Evolutionary conservation across 2,113 vertebrate genomes (phyloP).

Genomic region (Oophaga pumilio): DNA sequence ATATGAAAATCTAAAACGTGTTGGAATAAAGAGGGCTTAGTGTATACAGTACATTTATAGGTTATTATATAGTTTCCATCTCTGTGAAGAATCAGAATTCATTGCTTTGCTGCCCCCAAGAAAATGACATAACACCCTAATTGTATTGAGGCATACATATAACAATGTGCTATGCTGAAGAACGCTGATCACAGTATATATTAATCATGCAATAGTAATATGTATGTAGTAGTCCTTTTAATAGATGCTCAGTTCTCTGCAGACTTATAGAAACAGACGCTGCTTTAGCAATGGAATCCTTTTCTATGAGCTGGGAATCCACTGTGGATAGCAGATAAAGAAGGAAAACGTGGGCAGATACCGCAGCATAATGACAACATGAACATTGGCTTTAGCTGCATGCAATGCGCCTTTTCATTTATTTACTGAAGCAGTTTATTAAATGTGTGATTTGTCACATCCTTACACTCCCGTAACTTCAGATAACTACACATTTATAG

Average conservation of each 20-base stretch:
- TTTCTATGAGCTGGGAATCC: conserved; percentile 17
- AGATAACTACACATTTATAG: background rate
- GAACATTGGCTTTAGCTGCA: conserved; percentile 1
- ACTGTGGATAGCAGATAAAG: background rate
- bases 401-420: background rate
- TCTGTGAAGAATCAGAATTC: too few species aligned
- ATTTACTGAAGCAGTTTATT: conserved; percentile 11
- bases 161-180: background rate
- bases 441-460: background rate
- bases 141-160: background rate
- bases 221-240: conserved; percentile 1
- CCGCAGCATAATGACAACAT: background rate
- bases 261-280: conserved; percentile 8
- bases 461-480: background rate
- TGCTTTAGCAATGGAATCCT: conserved; percentile 18
- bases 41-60: too few species aligned
- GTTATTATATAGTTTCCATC: too few species aligned
- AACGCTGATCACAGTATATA: background rate
- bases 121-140: background rate
- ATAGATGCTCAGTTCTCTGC: background rate
- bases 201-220: background rate
- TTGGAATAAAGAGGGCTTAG: too few species aligned
- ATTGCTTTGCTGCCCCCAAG: background rate
- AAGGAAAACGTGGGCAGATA: conserved; percentile 23
- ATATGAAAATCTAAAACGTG: too few species aligned